Percentiles rank a stretch among this genome's conserved stretches.
These are phyloP conservation scores for Hyaena hyaena DNA, from an alignment of 2,113 vertebrate genomes.

Conservation along the genomic window DNA sequence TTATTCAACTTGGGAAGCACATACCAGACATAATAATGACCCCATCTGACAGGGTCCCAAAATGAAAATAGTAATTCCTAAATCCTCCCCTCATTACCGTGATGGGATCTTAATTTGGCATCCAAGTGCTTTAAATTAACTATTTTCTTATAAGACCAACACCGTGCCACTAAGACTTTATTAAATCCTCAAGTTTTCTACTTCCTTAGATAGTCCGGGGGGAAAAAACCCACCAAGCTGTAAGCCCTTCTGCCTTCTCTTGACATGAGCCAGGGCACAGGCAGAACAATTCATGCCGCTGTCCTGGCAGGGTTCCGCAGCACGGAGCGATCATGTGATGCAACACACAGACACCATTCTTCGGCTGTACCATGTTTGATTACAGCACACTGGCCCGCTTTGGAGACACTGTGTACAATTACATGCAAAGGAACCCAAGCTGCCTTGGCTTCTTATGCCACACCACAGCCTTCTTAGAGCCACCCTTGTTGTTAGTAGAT, in stretches of 20 bases:
- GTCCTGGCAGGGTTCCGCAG: conserved; percentile 24
- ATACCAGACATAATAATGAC: not conserved
- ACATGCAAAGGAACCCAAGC: not conserved
- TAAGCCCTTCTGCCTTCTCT: not conserved
- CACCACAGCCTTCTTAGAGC: conserved; percentile 5
- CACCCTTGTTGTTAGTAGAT: conserved; percentile 22
- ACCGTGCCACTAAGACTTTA: not conserved
- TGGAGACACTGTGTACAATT: conserved; percentile 27
- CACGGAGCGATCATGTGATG: not conserved
- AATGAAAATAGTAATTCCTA: not conserved
- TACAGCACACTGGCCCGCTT: conserved; percentile 46
- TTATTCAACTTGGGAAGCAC: not conserved
- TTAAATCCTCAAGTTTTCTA: conserved; percentile 16
- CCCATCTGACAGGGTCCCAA: not conserved
- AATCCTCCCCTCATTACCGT: not conserved
- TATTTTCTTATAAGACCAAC: not conserved
- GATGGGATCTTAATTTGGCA: not conserved
- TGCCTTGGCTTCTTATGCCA: not conserved
- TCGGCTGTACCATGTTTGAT: conserved; percentile 24
- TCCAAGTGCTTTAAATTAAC: not conserved
- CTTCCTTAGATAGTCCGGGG: not conserved
- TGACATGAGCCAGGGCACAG: conserved; percentile 19
- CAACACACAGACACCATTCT: conserved; percentile 69
- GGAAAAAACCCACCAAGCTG: not conserved
- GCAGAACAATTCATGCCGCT: conserved; percentile 14